Base-by-base conservation (phyloP, 2,797 vertebrate species). In the Peromyscus eremicus region DNA sequence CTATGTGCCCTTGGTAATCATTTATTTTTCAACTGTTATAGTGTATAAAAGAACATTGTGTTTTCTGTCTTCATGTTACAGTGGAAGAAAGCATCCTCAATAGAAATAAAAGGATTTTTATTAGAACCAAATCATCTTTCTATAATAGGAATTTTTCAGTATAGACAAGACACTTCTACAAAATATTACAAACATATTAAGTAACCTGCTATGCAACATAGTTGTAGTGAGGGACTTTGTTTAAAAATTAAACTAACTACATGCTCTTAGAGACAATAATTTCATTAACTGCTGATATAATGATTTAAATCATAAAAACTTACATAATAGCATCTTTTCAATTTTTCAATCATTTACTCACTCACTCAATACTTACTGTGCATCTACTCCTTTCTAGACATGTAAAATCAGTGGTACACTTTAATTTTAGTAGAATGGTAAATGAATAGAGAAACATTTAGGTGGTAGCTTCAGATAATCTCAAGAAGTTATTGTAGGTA, bases 81-180 rank as follows among this genome's bases (percentile, higher is more conserved):
- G 23, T 75, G 55, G 25, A 92, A 7, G 27, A 84, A 95, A 84
- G 6, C 5, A 90, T 8, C 3, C 57, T 95, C 10, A 55, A 43
- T 49, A 37, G 46, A 34, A 82, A n/a, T 81, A 79, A 96, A 79
- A 82, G 23, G 4, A 4, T 37, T 89, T 97, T 79, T 96, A 32
- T 77, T 94, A 79, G 52, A 95, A 25, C 32, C 83, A 73, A 88
- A 85, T 16, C 8, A n/a, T 89, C 62, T 84, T 49, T 92, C n/a
- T 43, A 21, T 76, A 73, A 77, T 64, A 55, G 29, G 0, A 25
- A 85, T 27, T 91, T 91, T 95, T 17, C 11, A 94, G 46, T 64
- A 43, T 37, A 85, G 32, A 32, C 12, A 37, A 89, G 23, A 0
- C 23, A 70, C 29, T 73, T 94, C 75, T 79, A 87, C 32, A 81